These are phyloP conservation scores for Mesorhabditis sp. DNA, from an alignment of 2,888 invertebrate species.

Conservation along the genomic window DNA sequence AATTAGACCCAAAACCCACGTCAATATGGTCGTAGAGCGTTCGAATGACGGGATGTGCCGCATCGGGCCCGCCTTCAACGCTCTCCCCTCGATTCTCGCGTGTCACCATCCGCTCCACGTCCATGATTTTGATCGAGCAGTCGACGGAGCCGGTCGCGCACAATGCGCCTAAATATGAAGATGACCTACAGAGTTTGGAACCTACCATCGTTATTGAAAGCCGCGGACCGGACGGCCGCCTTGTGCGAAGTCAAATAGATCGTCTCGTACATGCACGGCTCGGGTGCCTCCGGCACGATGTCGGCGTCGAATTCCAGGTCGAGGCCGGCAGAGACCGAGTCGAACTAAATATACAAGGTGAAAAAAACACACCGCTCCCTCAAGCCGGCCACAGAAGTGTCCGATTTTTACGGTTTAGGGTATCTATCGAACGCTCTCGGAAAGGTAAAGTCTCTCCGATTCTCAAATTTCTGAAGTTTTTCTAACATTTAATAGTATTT, in stretches of 20 bases:
- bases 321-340: slow-evolving; percentile 65
- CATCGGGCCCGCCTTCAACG: slow-evolving; percentile 61
- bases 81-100: slow-evolving; percentile 70
- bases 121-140: slow-evolving; percentile 95
- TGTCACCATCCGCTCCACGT: slow-evolving; percentile 97
- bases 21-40: slow-evolving; percentile 95
- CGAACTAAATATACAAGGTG: slow-evolving; percentile 26
- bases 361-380: neutral
- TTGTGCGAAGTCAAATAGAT: slow-evolving; percentile 98
- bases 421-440: too few relatives aligned
- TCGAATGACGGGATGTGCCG: slow-evolving; percentile 88
- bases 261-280: slow-evolving; percentile 94
- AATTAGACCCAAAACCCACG: slow-evolving; percentile 45
- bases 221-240: slow-evolving; percentile 84
- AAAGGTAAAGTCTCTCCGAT: too few relatives aligned
- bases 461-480: too few relatives aligned
- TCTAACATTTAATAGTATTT: too few relatives aligned
- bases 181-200: neutral
- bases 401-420: too few relatives aligned
- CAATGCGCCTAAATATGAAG: slow-evolving; percentile 68
- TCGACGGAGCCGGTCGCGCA: slow-evolving; percentile 97
- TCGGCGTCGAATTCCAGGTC: slow-evolving; percentile 96
- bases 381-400: too few relatives aligned
- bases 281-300: slow-evolving; percentile 71
- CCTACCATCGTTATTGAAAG: slow-evolving; percentile 81